These are phyloP conservation scores for Oceanites oceanicus DNA, from an alignment of 2,113 vertebrate genomes.

Conservation along the genomic window DNA sequence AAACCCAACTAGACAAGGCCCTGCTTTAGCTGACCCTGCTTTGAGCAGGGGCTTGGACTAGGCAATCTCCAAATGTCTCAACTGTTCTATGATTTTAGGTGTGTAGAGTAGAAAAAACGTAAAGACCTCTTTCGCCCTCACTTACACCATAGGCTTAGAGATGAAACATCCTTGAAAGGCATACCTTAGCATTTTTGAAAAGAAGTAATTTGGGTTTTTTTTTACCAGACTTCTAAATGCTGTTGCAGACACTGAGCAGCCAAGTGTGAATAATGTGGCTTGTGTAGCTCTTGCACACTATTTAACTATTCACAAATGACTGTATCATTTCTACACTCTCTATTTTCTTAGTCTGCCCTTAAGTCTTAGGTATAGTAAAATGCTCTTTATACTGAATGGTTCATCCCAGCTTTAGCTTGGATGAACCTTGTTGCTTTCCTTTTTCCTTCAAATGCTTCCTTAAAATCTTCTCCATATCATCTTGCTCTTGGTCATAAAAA, in stretches of 20 bases:
- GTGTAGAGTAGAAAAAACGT: background rate
- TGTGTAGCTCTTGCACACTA: background rate
- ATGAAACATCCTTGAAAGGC: background rate
- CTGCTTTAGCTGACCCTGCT: background rate
- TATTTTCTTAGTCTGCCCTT: background rate
- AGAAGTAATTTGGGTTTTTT: background rate
- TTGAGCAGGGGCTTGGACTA: background rate
- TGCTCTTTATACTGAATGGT: background rate
- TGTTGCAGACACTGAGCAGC: background rate
- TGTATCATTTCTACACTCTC: background rate
- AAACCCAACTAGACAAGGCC: background rate
- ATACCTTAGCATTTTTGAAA: background rate
- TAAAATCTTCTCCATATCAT: background rate
- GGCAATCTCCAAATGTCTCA: background rate
- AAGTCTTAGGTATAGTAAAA: background rate
- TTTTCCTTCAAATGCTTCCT: background rate
- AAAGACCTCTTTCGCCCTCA: background rate
- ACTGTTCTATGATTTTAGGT: background rate
- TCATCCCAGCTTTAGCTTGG: background rate
- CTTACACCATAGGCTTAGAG: background rate
- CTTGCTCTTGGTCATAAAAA: background rate
- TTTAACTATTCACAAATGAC: background rate
- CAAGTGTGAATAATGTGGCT: background rate
- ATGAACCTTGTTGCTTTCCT: background rate
- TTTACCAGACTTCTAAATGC: background rate